Base-by-base conservation (phyloP, 2,113 vertebrate genomes). In the Etheostoma cragini region DNA sequence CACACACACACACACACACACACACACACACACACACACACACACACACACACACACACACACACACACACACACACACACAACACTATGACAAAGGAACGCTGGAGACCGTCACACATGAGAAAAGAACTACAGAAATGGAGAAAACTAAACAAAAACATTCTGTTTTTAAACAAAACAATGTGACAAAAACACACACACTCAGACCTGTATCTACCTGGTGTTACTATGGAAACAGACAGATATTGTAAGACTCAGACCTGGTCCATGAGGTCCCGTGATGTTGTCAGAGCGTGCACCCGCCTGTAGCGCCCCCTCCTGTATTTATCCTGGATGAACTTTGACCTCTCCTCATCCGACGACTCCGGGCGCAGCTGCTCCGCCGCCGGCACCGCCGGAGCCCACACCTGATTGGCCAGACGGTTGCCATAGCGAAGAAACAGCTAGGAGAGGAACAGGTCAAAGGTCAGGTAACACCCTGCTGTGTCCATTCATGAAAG, bases 251-350 rank as follows among this genome's bases (percentile, higher is more conserved):
- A 30, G 26, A 30, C 26, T 30, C 38, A 38, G 38, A 38, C 95
- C 95, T 95, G 88, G 26, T 94, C 80, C 85, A 96, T 94, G 33
- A 93, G 79, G 4, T 76, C 22, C 8, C 22, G 88, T 16, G 81
- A 93, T 6, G 86, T 85, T 0, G 82, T 42, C 56, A 96, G 93
- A 3, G 94, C 53, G 24, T 96, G 95, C 0, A 88, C 63, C 46
- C 89, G 87, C 60, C 92, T 89, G 89, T 95, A 96, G 71, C 90
- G 83, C n/a, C 95, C 94, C 12, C 58, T 88, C 52, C 35, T 64
- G 87, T 96, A 96, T 76, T 96, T 96, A 63, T 91, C 82, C 38
- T 80, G 78, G 78, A 96, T 94, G 81, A 95, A 96, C 56, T 84
- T 88, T 19, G 78, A 82, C 45, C 94, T 93, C 47, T 91, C 86